These are phyloP conservation scores for Sthenelais limicola DNA, from an alignment of 2,888 invertebrate genomes.

Conservation along the genomic window DNA sequence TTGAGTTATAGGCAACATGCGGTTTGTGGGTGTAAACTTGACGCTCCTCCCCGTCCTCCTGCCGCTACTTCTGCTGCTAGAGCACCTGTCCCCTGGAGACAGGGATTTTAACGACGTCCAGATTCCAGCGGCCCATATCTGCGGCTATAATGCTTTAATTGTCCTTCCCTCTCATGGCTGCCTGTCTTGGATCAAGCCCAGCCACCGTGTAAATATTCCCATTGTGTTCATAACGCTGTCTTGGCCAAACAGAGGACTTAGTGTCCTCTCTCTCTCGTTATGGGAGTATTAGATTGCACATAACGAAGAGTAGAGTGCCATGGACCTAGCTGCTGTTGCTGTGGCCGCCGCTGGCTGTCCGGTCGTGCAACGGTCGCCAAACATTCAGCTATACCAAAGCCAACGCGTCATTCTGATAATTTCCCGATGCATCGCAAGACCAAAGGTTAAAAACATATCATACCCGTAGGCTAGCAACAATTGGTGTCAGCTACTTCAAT, in stretches of 20 bases:
- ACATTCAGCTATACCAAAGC: slow-evolving; percentile 2
- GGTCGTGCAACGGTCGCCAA: background rate
- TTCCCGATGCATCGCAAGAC: slow-evolving; percentile 18
- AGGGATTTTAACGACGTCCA: background rate
- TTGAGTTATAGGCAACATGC: too few relatives aligned
- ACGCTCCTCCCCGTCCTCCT: too few relatives aligned
- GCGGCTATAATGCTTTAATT: slow-evolving; percentile 29
- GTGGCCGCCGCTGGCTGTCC: background rate
- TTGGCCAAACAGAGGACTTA: slow-evolving; percentile 13
- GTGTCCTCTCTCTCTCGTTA: slow-evolving; percentile 22
- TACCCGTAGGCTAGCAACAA: slow-evolving; percentile 29
- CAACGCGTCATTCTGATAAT: slow-evolving; percentile 32
- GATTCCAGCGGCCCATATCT: slow-evolving; percentile 33
- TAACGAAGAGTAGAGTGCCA: slow-evolving; percentile 21
- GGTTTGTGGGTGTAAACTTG: too few relatives aligned
- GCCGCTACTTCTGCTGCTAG: too few relatives aligned
- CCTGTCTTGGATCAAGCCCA: slow-evolving; percentile 18
- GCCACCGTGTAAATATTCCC: slow-evolving; percentile 12
- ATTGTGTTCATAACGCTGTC: slow-evolving; percentile 26
- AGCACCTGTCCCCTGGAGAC: slow-evolving; percentile 35
- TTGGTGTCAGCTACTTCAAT: slow-evolving; percentile 38
- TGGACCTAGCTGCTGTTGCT: slow-evolving; percentile 10
- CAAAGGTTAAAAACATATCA: slow-evolving; percentile 39
- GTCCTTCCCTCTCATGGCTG: background rate
- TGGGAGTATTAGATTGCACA: slow-evolving; percentile 34